Base-by-base conservation (phyloP, 2,113 vertebrate genomes). In the Hippoglossus stenolepis region DNA sequence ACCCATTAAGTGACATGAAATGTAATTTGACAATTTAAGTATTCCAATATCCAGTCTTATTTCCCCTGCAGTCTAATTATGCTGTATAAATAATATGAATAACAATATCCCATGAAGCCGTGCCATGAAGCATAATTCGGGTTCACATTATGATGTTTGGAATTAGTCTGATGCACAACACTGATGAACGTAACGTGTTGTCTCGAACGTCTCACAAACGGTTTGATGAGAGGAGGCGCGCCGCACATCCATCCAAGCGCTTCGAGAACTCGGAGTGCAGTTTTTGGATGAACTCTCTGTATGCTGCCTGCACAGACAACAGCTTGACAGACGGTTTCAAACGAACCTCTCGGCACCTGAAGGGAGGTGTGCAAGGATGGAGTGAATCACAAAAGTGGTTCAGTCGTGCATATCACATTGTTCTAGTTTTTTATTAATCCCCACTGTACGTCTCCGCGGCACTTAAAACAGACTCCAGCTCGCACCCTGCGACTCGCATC, bases 311-410 rank as follows among this genome's bases (percentile, higher is more conserved):
- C 87, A 87, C 91, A 91, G 89, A 91, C 88, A 92, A 89, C 86
- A 90, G 85, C 91, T 91, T 94, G 93, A 94, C 93, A 93, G 92
- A 90, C 87, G 82, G 87, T 93, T 93, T 94, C 91, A 94, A 94
- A 94, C 6, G 91, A 93, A 90, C 65, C 58, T 88, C 91, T 86
- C 77, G 76, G 80, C 89, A 93, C 90, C 90, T 93, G 83, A 93
- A 92, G 90, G 91, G 90, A 91, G 90, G 88, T 84, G 83, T 74
- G 86, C 75, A 75, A 89, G 77, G 82, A 87, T 88, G 87, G 81
- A 78, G 66, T 89, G 77, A 91, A 92, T 92, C 85, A 90, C 91
- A 89, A 89, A 93, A 90, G 91, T 84, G 87, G 90, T 92, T 93
- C 90, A 93, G 88, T 90, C 91, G 93, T 90, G 91, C 90, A 91